Evolutionary conservation across 2,113 vertebrate genomes (phyloP).

Genomic region (Peromyscus leucopus): DNA sequence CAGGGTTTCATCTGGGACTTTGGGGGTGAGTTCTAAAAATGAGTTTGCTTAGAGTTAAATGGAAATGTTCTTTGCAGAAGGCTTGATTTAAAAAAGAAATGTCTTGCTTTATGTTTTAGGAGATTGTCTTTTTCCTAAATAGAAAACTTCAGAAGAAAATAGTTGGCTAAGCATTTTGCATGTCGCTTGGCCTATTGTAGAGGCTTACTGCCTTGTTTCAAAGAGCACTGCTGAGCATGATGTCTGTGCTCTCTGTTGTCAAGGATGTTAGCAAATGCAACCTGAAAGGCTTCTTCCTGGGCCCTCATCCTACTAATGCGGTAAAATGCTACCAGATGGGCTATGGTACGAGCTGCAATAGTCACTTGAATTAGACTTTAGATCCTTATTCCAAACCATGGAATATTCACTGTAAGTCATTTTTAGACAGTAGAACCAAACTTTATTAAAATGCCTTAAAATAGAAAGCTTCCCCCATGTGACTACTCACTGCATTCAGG

Average conservation of each 20-base stretch:
- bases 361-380: slow-evolving; percentile 35
- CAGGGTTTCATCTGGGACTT: slow-evolving; percentile 50
- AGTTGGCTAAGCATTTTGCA: slow-evolving; percentile 5
- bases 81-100: neutral
- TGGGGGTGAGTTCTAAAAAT: slow-evolving; percentile 49
- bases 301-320: neutral
- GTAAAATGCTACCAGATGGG: slow-evolving; percentile 46
- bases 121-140: slow-evolving; percentile 52
- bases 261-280: neutral
- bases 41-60: slow-evolving; percentile 54
- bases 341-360: neutral
- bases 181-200: neutral
- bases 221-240: neutral
- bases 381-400: slow-evolving; percentile 33
- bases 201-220: neutral
- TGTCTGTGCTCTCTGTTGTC: neutral
- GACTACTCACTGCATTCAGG: neutral
- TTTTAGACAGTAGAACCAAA: neutral
- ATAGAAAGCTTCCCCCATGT: neutral
- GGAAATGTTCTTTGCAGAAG: slow-evolving; percentile 58
- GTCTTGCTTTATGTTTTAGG: slow-evolving; percentile 31
- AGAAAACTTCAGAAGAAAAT: slow-evolving; percentile 43
- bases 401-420: neutral
- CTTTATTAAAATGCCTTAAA: slow-evolving; percentile 37
- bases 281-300: neutral